Evolutionary conservation across 2,888 invertebrate genomes (phyloP), one percentile per base, ranked within the genome.

Genomic region (Ptychoptera contaminata): DNA sequence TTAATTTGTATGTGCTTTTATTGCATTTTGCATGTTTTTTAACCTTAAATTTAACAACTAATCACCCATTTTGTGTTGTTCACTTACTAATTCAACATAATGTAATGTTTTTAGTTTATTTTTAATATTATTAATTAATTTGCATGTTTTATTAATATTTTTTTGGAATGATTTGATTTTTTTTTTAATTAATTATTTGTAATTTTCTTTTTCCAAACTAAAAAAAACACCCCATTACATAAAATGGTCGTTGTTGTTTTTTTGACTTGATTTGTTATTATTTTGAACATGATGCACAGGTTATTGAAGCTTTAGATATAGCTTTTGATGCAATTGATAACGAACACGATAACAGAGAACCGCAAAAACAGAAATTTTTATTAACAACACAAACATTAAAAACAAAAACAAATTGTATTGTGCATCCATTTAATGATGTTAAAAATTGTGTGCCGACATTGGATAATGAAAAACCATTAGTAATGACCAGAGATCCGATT

Each of bases 311-410:
- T 52, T 63, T 76, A 58, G 76, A 76, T 58, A 60, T 75, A 58
- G 76, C 76, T 54, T 73, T 76, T 57, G 68, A 73, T 64, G 74
- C 74, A 57, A 69, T 76, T 51, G 76, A 76, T 62, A 71, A 70
- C 34, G 69, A 72, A 57, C 67, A 35, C n/a, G 42, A 42, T 35
- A 7, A n/a, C 32, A 11, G 15, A 16, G 31, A 31, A 14, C 15
- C 34, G 10, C 8, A 68, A 16, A 16, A 42, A 32, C n/a, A 43
- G 32, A 30, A 37, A 32, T 37, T 38, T 47, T 34, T 43, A 34
- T 44, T 16, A 11, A 15, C 9, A 29, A 39, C 39, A 10, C 9
- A 16, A 23, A 16, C 39, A 23, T 16, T 39, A 29, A 29, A 39
- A 39, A 39, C 10, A 10, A 11, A 23, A 8, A 10, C 16, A 39